Percentiles rank a stretch among this genome's conserved stretches.
phyloP scores from a whole-genome alignment of 2,888 invertebrate genomes.

The Caenorhabditis zanzibari region DNA sequence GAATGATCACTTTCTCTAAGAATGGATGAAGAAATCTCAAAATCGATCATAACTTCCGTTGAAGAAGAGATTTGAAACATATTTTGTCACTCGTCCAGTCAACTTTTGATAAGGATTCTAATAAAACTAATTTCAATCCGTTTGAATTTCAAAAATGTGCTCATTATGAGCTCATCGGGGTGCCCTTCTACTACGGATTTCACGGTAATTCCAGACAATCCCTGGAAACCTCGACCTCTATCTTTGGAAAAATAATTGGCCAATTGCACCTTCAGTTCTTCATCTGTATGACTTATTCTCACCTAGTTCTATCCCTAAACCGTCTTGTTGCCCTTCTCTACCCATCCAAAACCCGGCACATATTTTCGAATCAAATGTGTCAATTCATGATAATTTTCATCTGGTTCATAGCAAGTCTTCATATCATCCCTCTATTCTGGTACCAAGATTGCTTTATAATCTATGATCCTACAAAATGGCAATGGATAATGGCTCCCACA shows the following conservation, averaged over 20 bases:
- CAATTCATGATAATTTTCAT: slow-evolving; percentile 26
- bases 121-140: too few species aligned
- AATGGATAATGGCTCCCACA: slow-evolving; percentile 54
- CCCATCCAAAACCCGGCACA: slow-evolving; percentile 19
- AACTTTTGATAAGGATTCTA: too few species aligned
- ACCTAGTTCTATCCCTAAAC: slow-evolving; percentile 66
- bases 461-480: slow-evolving; percentile 56
- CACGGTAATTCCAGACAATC: slow-evolving; percentile 34
- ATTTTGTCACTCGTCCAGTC: too few species aligned
- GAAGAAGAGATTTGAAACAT: too few species aligned
- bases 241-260: slow-evolving; percentile 56
- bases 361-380: slow-evolving; percentile 21
- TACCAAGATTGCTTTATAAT: slow-evolving; percentile 55
- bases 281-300: slow-evolving; percentile 67
- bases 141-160: too few species aligned
- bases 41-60: too few species aligned
- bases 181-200: too few species aligned
- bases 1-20: too few species aligned
- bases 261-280: slow-evolving; percentile 68
- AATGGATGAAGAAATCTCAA: too few species aligned
- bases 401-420: slow-evolving; percentile 50
- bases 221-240: background rate
- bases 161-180: too few species aligned
- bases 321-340: slow-evolving; percentile 62
- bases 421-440: slow-evolving; percentile 63